Base-by-base conservation (phyloP, 30 jellyfish, hydroid and myxozoan genomes). In the Clytia hemisphaerica region DNA sequence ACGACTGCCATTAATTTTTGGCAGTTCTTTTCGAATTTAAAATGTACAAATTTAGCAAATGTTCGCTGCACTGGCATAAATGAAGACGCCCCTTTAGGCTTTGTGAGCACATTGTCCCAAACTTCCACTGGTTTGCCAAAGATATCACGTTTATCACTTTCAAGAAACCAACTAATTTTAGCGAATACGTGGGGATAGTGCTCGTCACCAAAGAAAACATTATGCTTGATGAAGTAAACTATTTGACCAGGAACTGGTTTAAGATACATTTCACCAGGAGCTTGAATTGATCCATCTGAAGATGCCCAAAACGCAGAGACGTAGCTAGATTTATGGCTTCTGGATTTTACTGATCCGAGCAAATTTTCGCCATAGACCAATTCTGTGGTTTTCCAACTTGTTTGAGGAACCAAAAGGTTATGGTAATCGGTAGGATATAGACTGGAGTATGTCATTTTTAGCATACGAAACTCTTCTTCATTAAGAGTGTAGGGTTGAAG, bases 71-170 rank as follows among this genome's bases (percentile, higher is more conserved):
- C 65, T 9, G 65, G 65, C 6, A 50, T 21, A 50, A 50, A 50
- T 7, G 65, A 50, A 50, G 27, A 6, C 6, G 65, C 27, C 14
- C 65, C 65, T 6, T 15, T 6, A 50, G 14, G 14, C 65, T 50
- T 28, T 9, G 22, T 9, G 10, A 50, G 28, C 10, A 9, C 27
- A 7, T 28, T 14, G 22, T 50, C 10, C 65, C 65, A 50, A 7
- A 50, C 27, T 50, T 50, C 65, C 14, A 50, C 14, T 7, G 65
- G 65, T 50, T 50, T 50, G 10, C 28, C 28, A 50, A 50, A 50
- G 10, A 14, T 6, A 50, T 21, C 6, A 9, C 22, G 14, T 14
- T 9, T 50, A 21, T 50, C 22, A 6, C 22, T 21, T 50, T 14
- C 28, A 6, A 50, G 22, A 50, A 50, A 50, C 65, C 65, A 50